A percentile compares a stretch with the other conserved stretches of the same genome.
These are phyloP conservation scores for Hydriomena furcata DNA, from an alignment of 2,888 invertebrate species.

Conservation along the genomic window DNA sequence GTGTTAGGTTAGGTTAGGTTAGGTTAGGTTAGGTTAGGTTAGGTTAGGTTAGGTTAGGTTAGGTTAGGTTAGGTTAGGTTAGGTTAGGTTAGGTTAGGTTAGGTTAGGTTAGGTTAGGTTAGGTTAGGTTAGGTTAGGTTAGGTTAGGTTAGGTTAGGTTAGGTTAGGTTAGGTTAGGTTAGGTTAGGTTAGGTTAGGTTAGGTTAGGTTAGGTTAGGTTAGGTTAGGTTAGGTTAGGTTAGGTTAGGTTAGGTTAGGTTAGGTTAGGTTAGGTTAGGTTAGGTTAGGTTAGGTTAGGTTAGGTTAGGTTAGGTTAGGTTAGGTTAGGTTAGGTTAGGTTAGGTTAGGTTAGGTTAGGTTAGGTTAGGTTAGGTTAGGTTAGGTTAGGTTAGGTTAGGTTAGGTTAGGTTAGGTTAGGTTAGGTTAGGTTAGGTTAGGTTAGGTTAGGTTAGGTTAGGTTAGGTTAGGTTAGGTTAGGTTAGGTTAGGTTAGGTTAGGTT, in stretches of 20 bases:
- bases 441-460: slow-evolving; percentile 9
- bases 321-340: slow-evolving; percentile 10
- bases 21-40: slow-evolving; percentile 32
- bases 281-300: slow-evolving; percentile 10
- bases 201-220: slow-evolving; percentile 14
- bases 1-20: slow-evolving; percentile 33
- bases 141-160: slow-evolving; percentile 13
- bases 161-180: slow-evolving; percentile 11
- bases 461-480: slow-evolving; percentile 9
- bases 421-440: slow-evolving; percentile 14
- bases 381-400: slow-evolving; percentile 11
- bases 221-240: slow-evolving; percentile 9
- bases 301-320: slow-evolving; percentile 17
- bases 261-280: slow-evolving; percentile 11
- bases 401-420: slow-evolving; percentile 11
- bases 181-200: slow-evolving; percentile 14
- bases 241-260: slow-evolving; percentile 15
- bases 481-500: slow-evolving; percentile 12
- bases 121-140: no score
- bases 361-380: slow-evolving; percentile 14
- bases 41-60: slow-evolving; percentile 29
- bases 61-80: slow-evolving; percentile 22
- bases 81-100: no score
- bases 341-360: slow-evolving; percentile 5
- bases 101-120: no score